Conservation (phyloP, 2,797 vertebrate genomes). For the Urosaurus nigricauda region DNA sequence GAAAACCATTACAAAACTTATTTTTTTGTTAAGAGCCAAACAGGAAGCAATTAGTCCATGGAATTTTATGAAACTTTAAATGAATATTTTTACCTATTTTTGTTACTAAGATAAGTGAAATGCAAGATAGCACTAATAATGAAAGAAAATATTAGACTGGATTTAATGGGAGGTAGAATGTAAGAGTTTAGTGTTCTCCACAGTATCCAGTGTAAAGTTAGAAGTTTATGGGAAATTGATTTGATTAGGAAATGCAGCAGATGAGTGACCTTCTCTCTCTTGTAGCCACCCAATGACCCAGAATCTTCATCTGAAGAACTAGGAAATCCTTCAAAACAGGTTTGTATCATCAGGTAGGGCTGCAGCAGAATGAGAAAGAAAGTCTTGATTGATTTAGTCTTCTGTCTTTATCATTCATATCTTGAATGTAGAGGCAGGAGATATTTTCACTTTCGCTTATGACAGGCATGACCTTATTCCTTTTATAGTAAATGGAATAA, state of each 20-base stretch:
- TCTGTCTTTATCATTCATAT: constrained; percentile 22
- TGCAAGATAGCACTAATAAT: constrained; percentile 20
- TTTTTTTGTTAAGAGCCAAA: constrained; percentile 19
- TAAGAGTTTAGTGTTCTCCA: constrained; percentile 19
- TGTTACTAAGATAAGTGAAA: constrained; percentile 19
- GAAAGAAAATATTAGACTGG: not conserved
- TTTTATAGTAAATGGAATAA: constrained; percentile 58
- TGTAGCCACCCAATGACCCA: not conserved
- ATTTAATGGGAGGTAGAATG: not conserved
- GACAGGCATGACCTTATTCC: constrained; percentile 51
- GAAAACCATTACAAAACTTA: constrained; percentile 13
- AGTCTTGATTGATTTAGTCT: not conserved
- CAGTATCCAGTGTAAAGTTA: not conserved
- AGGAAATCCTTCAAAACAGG: not conserved
- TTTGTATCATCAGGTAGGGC: not conserved
- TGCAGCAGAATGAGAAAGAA: no score
- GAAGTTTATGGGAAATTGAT: no score
- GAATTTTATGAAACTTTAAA: constrained; percentile 16
- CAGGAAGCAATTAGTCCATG: not conserved
- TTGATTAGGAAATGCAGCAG: no score
- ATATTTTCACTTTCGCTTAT: constrained; percentile 54
- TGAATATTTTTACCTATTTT: constrained; percentile 33
- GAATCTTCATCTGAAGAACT: not conserved
- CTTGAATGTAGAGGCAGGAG: constrained; percentile 50
- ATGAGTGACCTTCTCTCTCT: no score